These are phyloP conservation scores for Heteromyza rotundicornis DNA, from an alignment of 2,888 invertebrate species.

Conservation along the genomic window DNA sequence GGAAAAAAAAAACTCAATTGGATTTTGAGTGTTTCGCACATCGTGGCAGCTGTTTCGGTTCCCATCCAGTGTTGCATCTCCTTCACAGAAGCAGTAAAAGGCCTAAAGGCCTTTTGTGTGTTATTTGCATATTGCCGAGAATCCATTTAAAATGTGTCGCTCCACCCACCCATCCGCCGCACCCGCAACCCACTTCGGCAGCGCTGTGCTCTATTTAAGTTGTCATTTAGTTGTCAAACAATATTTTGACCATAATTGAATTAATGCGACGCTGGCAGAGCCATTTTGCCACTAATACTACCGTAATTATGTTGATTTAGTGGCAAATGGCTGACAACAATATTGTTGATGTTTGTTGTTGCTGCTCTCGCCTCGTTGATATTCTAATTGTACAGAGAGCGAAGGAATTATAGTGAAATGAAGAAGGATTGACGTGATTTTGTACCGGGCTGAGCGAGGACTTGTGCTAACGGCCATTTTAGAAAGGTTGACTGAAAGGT, in stretches of 20 bases:
- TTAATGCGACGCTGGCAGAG: slow-evolving; percentile 1
- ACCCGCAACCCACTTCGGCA: no score
- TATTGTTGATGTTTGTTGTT: neutral
- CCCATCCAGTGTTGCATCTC: neutral
- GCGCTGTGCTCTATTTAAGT: no score
- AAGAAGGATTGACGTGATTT: no score
- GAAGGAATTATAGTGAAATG: no score
- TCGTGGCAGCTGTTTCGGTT: neutral
- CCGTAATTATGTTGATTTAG: slow-evolving; percentile 20
- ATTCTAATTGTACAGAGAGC: neutral
- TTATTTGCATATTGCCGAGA: neutral
- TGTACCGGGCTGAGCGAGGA: no score
- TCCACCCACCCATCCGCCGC: neutral
- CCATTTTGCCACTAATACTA: slow-evolving; percentile 11
- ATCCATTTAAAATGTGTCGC: neutral
- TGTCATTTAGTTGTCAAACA: slow-evolving; percentile 15
- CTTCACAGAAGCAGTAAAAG: neutral
- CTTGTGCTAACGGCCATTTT: no score
- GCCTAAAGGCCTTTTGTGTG: neutral
- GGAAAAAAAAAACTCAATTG: neutral
- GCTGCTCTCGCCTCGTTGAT: no score
- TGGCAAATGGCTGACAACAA: neutral
- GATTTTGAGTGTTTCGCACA: neutral
- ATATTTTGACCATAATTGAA: slow-evolving; percentile 15
- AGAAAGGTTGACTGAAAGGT: no score